Evolutionary conservation across 2,888 invertebrate genomes (phyloP).

Genomic region (Laothoe populi): DNA sequence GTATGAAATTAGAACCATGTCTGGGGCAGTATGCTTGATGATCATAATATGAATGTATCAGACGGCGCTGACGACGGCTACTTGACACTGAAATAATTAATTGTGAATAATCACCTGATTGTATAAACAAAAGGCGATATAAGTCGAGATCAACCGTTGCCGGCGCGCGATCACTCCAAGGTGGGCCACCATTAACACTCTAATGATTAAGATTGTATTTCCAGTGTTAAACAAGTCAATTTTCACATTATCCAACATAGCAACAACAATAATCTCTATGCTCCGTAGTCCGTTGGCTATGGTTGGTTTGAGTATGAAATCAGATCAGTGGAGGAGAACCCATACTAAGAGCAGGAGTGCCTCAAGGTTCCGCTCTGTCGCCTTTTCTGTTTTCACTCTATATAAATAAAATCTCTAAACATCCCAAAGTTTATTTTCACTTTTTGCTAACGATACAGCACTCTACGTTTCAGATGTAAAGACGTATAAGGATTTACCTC

Average conservation of each 20-base stretch:
- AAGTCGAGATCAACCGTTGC: slow-evolving; percentile 12
- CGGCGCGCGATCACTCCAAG: slow-evolving; percentile 46
- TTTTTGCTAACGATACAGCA: too few species aligned
- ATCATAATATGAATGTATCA: background rate
- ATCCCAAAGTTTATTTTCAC: too few species aligned
- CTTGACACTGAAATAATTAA: slow-evolving; percentile 39
- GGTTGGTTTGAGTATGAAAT: background rate
- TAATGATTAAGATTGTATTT: background rate
- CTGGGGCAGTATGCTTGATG: background rate
- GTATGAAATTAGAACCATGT: background rate
- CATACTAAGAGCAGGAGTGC: too few species aligned
- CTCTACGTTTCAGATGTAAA: too few species aligned
- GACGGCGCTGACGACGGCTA: slow-evolving; percentile 43
- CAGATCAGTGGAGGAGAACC: background rate
- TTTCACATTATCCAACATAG: slow-evolving; percentile 3
- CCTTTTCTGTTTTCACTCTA: too few species aligned
- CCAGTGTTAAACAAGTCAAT: slow-evolving; percentile 2
- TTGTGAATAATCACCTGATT: slow-evolving; percentile 35
- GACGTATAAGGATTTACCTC: too few species aligned
- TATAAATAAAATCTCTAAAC: too few species aligned
- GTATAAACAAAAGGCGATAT: slow-evolving; percentile 47
- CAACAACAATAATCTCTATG: background rate
- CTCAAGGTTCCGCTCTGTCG: too few species aligned
- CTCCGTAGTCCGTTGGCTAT: too few species aligned
- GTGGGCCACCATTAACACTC: slow-evolving; percentile 47